phyloP scores from a whole-genome alignment of 2,888 invertebrate genomes.

The Sepiola atlantica region DNA sequence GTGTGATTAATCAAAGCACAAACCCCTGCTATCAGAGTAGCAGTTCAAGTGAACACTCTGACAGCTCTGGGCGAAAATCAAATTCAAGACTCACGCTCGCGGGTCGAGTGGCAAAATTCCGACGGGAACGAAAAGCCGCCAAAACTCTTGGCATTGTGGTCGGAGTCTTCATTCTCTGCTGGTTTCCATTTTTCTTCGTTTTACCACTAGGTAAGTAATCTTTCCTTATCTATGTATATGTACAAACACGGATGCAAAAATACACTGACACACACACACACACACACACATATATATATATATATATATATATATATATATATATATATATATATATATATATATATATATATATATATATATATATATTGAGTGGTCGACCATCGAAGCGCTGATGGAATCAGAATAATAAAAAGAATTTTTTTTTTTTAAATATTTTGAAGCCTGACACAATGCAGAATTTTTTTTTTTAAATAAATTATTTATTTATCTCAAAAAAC shows the following conservation, averaged over 20 bases:
- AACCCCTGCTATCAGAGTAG: slow-evolving; percentile 57
- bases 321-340: slow-evolving; percentile 20
- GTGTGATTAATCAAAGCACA: slow-evolving; percentile 48
- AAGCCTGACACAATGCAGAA: too few species aligned
- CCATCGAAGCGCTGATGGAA: too few species aligned
- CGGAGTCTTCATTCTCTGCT: slow-evolving; percentile 81
- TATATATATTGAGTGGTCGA: neutral
- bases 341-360: neutral
- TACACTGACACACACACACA: neutral
- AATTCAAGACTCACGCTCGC: slow-evolving; percentile 64
- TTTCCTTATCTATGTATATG: neutral
- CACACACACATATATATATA: neutral
- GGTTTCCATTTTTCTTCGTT: slow-evolving; percentile 83
- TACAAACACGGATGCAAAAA: neutral
- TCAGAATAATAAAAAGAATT: too few species aligned
- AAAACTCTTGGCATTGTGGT: slow-evolving; percentile 82
- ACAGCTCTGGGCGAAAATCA: slow-evolving; percentile 58
- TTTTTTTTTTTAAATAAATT: too few species aligned
- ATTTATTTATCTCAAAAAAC: too few species aligned
- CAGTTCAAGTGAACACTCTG: slow-evolving; percentile 59
- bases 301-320: neutral
- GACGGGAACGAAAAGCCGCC: slow-evolving; percentile 81
- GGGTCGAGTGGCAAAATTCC: slow-evolving; percentile 77
- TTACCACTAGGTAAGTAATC: slow-evolving; percentile 79
- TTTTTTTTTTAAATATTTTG: too few species aligned